These are phyloP conservation scores for Nebria brevicollis DNA, from an alignment of 2,888 invertebrate genomes.

Conservation along the genomic window DNA sequence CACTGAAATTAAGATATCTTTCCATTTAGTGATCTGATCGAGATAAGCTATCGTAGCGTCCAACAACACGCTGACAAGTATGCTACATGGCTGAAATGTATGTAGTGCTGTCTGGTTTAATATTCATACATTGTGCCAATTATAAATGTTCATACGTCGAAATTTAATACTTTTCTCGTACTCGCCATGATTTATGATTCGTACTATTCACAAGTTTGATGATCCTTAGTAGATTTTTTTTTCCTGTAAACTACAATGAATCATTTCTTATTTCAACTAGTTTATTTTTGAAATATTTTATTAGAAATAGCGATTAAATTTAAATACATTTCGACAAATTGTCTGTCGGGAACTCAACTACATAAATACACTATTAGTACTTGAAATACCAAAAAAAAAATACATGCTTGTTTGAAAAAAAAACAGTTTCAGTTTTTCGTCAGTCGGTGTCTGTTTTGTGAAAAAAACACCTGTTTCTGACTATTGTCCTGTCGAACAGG, in stretches of 20 bases:
- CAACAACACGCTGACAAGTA: background rate
- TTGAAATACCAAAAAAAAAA: background rate
- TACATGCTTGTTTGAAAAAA: background rate
- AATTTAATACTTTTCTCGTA: conserved; percentile 20
- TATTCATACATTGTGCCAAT: conserved; percentile 33
- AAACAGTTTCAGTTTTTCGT: background rate
- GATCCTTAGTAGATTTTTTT: too few relatives aligned
- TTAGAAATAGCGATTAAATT: too few relatives aligned
- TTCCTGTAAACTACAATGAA: too few relatives aligned
- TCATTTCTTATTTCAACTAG: too few relatives aligned
- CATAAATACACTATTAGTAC: too few relatives aligned
- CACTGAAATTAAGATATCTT: background rate
- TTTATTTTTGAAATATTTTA: too few relatives aligned
- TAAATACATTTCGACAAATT: too few relatives aligned
- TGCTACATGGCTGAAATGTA: background rate
- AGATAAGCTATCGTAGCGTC: background rate
- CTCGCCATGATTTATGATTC: background rate
- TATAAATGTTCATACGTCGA: conserved; percentile 25
- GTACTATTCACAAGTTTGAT: background rate
- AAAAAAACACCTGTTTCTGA: conserved; percentile 14
- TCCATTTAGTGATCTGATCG: background rate
- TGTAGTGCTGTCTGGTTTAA: conserved; percentile 4
- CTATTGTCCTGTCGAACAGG: conserved; percentile 34
- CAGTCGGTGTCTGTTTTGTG: conserved; percentile 8
- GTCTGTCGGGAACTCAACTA: too few relatives aligned